Evolutionary conservation across 2,888 invertebrate species (phyloP).

Genomic region (Timema podura): DNA sequence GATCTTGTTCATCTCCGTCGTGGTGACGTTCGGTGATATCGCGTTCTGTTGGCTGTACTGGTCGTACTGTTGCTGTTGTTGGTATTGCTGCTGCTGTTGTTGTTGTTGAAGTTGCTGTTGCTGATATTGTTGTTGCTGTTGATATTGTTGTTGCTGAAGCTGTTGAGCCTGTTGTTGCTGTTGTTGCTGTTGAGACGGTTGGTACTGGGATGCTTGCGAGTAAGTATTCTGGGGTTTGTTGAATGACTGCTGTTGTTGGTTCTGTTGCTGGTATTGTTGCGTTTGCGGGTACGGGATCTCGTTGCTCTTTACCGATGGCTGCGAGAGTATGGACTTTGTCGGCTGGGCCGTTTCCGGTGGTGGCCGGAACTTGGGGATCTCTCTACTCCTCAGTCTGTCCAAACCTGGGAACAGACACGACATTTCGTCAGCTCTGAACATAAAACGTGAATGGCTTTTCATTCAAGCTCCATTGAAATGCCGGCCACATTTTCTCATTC

Average conservation of each 20-base stretch:
- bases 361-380: slow-evolving; percentile 48
- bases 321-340: slow-evolving; percentile 46
- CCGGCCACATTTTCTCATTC: too few species aligned
- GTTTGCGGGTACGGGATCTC: slow-evolving; percentile 50
- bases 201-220: too few species aligned
- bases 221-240: too few species aligned
- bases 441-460: too few species aligned
- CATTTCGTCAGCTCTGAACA: too few species aligned
- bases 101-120: slow-evolving; percentile 33
- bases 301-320: slow-evolving; percentile 49
- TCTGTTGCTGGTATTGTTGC: slow-evolving; percentile 41
- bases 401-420: slow-evolving; percentile 21
- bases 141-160: slow-evolving; percentile 34
- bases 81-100: slow-evolving; percentile 32
- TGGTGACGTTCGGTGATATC: slow-evolving; percentile 20
- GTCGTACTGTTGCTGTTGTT: slow-evolving; percentile 32
- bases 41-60: slow-evolving; percentile 30
- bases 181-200: slow-evolving; percentile 35
- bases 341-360: slow-evolving; percentile 50
- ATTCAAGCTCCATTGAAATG: too few species aligned
- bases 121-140: slow-evolving; percentile 30
- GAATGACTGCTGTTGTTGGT: slow-evolving; percentile 26
- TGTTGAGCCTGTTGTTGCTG: slow-evolving; percentile 40
- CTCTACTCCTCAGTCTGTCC: slow-evolving; percentile 26
- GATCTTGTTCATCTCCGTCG: slow-evolving; percentile 28